Percentiles rank a stretch among this genome's conserved stretches.
Evolutionary conservation across 2,797 vertebrate genomes (phyloP).

Genomic region (Poecilia velifera): DNA sequence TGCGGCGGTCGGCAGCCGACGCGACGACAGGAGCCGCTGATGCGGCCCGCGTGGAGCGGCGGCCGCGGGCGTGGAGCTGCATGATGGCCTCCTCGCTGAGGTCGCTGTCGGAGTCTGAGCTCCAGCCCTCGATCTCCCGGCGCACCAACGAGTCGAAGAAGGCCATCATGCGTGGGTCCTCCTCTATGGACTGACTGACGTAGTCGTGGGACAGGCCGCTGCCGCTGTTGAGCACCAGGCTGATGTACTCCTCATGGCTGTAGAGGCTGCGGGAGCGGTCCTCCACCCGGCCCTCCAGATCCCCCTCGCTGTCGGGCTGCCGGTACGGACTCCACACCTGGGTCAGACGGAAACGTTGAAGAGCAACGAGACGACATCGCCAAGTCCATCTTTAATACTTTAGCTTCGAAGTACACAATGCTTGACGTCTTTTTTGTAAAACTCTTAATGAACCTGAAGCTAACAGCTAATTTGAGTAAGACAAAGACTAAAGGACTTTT

Average conservation of each 20-base stretch:
- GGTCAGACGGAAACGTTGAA: neutral
- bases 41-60: conserved; percentile 55
- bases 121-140: conserved; percentile 98
- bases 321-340: conserved; percentile 98
- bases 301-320: conserved; percentile 93
- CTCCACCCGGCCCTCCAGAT: conserved; percentile 92
- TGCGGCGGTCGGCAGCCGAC: conserved; percentile 68
- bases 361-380: neutral
- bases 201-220: conserved; percentile 97
- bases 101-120: conserved; percentile 95
- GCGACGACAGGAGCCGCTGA: neutral
- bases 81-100: conserved; percentile 95
- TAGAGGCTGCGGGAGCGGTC: conserved; percentile 96
- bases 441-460: neutral
- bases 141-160: conserved; percentile 98
- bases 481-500: neutral
- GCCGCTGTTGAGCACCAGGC: conserved; percentile 95
- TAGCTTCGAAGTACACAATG: neutral
- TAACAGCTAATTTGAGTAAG: neutral
- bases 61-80: conserved; percentile 88
- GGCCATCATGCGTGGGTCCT: conserved; percentile 99
- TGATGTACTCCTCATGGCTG: conserved; percentile 98
- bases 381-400: neutral
- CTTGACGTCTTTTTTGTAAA: neutral
- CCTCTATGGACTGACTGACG: conserved; percentile 96